Base-by-base conservation (phyloP, 2,888 invertebrate genomes). In the Tortricodes alternella region DNA sequence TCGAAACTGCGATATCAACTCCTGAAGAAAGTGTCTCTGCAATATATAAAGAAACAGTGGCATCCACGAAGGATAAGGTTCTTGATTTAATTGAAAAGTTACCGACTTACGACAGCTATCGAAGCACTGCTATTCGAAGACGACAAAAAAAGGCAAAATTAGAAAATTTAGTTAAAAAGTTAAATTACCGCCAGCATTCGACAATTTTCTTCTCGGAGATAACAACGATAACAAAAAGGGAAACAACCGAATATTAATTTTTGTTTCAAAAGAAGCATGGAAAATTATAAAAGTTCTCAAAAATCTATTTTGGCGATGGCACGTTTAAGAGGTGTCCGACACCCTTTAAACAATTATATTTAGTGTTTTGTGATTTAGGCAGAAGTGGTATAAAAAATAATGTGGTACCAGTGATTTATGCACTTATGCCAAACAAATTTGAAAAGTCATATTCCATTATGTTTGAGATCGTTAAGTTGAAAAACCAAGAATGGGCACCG, bases 171-270 rank as follows among this genome's bases (percentile, higher is more conserved):
- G 46, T 34, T 18, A 41, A 32, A 37, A 50, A 56, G 44, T 50
- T 35, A 38, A 38, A 34, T 16, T 24, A 24, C 24, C 24, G 24
- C 24, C 19, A 24, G 23, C 11, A 23, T 15, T 15, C 24, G 49
- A 56, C 15, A 49, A 56, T 50, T 56, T 56, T 50, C 37, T 46
- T 34, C 44, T 57, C 27, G 57, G 39, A n/a, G 57, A 57, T 38
- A 52, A 58, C 43, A 15, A 48, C 24, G 24, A 24, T 24, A 24
- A 7, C 7, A 24, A 24, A 34, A 24, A 58, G 23, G 46, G 48
- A 32, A 49, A 37, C 32, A 18, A 52, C 29, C 41, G 58, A 18
- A 52, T 52, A 29, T 27, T 51, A 35, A 39, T 52, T n/a, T 37
- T 48, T 48, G 35, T 24, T 24, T 24, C 24, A 24, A 24, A 24